phyloP scores from a whole-genome alignment of 1,140 invertebrate genomes.

The Drosophila pallidifrons region DNA sequence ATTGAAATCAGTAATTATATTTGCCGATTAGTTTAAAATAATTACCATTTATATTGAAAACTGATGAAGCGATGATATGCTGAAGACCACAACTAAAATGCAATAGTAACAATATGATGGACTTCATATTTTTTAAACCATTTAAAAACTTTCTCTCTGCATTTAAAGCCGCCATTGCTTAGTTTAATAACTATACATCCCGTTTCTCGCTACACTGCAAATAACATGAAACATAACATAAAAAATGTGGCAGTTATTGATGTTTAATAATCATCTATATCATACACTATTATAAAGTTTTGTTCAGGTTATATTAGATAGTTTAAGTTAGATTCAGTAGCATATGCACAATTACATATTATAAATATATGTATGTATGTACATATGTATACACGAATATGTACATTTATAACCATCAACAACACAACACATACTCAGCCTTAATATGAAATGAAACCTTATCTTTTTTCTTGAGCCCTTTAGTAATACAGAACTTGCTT shows the following conservation, averaged over 20 bases:
- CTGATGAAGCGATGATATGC: constrained; percentile 66
- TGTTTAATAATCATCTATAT: no score
- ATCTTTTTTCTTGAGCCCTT: neutral
- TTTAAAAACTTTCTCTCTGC: constrained; percentile 14
- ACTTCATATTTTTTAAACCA: constrained; percentile 50
- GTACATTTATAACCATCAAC: neutral
- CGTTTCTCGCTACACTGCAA: neutral
- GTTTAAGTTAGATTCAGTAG: no score
- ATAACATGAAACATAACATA: no score
- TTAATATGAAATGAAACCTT: constrained; percentile 22
- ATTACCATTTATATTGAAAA: constrained; percentile 66
- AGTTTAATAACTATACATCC: neutral
- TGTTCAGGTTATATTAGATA: no score
- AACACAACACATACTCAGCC: constrained; percentile 5
- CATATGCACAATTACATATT: no score
- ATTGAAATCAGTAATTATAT: neutral
- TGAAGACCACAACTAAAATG: constrained; percentile 70
- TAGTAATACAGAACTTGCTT: neutral
- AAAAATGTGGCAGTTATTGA: no score
- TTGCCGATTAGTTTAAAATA: constrained; percentile 23
- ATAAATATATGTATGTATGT: no score
- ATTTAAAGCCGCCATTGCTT: constrained; percentile 14
- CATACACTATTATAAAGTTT: no score
- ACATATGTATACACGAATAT: neutral
- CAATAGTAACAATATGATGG: constrained; percentile 63